Base-by-base conservation (phyloP, 1,140 invertebrate genomes). In the Drosophila pruinosa region DNA sequence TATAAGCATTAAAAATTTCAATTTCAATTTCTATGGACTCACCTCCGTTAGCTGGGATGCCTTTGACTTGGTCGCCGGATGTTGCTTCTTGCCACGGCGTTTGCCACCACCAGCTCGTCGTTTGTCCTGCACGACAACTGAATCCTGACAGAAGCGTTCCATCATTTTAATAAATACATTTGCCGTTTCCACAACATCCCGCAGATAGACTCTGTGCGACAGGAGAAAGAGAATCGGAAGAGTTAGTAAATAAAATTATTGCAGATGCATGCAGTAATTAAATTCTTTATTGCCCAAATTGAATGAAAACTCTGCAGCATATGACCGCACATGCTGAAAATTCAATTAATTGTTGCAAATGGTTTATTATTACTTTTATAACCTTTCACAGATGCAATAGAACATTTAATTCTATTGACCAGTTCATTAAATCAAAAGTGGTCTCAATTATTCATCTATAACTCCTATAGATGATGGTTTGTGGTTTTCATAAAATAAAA, bases 141-240 rank as follows among this genome's bases (percentile, higher is more conserved):
- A 93, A 64, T 94, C 94, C 76, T 93, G 94, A 62, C 94, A 96
- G 91, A 95, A 97, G 50, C 94, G 92, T 91, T 99, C 96, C 63
- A 99, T 91, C 94, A 99, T 95, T 93, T 97, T 98, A 43, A 99
- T 90, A 91, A 98, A 99, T 64, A 98, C 92, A 92, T 99, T 97
- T 21, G 95, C 95, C 0, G 97, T 97, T 90, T 98, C 96, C 8
- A 98, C 92, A 8, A 99, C 92, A 92, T 99, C 98, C 56, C 95
- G 94, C 43, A 99, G 92, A 91, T 97, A 99, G 1, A 94, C 92
- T 78, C 96, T 97, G 78, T 21, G 4, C n/a, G 52, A 8, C 12
- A 17, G 15, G 61, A 91, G 91, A 47, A 67, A 58, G 36, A 31
- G 17, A 19, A 39, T 15, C n/a, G 14, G 17, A 43, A 54, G 50